Percentiles rank a stretch among this genome's conserved stretches.
Evolutionary conservation across 2,113 vertebrate species (phyloP).

Genomic region (Malurus melanocephalus): DNA sequence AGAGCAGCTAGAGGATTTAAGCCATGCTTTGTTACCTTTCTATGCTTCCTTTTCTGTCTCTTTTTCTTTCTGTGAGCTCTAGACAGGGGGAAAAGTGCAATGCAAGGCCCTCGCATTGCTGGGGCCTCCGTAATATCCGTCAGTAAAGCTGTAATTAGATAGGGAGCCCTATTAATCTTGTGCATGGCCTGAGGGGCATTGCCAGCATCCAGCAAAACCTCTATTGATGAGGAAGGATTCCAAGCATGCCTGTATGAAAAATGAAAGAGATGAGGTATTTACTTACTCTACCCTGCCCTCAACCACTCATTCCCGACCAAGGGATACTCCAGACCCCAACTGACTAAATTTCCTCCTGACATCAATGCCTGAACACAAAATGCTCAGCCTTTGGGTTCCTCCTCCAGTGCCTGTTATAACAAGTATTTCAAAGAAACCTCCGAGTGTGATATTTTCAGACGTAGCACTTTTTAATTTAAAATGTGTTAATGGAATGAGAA

Average conservation of each 20-base stretch:
- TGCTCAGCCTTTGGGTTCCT: neutral
- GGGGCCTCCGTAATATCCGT: conserved; percentile 78
- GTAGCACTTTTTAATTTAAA: neutral
- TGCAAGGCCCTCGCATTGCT: conserved; percentile 60
- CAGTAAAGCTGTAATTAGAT: conserved; percentile 83
- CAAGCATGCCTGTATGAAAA: conserved; percentile 61
- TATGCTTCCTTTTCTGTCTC: neutral
- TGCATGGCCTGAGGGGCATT: conserved; percentile 61
- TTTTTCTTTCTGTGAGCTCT: conserved; percentile 41
- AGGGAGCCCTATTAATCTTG: conserved; percentile 74
- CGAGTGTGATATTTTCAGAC: neutral
- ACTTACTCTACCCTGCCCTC: conserved; percentile 16
- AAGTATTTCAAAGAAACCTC: neutral
- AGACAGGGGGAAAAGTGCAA: conserved; percentile 59
- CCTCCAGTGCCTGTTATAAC: neutral
- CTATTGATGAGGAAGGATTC: conserved; percentile 68
- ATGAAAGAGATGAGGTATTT: conserved; percentile 47
- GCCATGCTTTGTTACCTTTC: conserved; percentile 5
- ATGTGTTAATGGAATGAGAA: neutral
- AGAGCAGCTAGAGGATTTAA: conserved; percentile 35
- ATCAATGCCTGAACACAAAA: neutral
- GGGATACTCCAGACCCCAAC: neutral
- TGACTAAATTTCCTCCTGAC: neutral
- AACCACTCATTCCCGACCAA: neutral
- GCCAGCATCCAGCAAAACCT: conserved; percentile 67